phyloP scores from a whole-genome alignment of 1,140 invertebrate genomes.

The Cepaea nemoralis region DNA sequence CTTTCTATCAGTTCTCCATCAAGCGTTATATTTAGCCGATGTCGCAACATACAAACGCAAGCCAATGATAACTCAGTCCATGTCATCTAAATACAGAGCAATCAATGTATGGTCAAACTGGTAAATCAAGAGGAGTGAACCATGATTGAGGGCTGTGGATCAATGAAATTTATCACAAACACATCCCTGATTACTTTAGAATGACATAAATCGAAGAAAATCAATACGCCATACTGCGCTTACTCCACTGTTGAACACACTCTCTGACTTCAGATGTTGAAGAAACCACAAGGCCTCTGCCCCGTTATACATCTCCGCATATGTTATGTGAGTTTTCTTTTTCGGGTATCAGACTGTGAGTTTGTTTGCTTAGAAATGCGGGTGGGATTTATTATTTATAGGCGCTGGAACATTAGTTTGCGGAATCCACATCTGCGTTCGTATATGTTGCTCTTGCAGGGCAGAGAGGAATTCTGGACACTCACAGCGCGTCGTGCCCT shows the following conservation, averaged over 20 bases:
- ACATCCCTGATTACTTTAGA: neutral
- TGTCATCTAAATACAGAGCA: neutral
- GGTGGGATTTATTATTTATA: neutral
- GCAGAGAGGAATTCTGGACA: no score
- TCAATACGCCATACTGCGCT: neutral
- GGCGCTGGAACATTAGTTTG: neutral
- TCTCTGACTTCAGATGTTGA: neutral
- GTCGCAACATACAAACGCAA: neutral
- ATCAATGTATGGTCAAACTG: neutral
- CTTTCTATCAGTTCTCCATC: no score
- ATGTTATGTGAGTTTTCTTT: neutral
- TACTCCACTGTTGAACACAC: neutral
- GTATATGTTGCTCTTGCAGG: no score
- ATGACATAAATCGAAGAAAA: neutral
- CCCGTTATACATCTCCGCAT: no score
- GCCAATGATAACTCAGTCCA: neutral
- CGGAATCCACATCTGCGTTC: no score
- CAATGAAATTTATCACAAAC: slow-evolving; percentile 4
- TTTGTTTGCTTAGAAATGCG: neutral
- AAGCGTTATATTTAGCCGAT: no score
- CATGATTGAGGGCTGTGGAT: neutral
- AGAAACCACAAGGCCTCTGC: neutral
- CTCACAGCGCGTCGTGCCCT: no score
- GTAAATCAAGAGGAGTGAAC: neutral
- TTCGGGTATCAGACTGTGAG: neutral